Evolutionary conservation across 2,797 vertebrate genomes (phyloP).

Genomic region (Ceyx erithaca): DNA sequence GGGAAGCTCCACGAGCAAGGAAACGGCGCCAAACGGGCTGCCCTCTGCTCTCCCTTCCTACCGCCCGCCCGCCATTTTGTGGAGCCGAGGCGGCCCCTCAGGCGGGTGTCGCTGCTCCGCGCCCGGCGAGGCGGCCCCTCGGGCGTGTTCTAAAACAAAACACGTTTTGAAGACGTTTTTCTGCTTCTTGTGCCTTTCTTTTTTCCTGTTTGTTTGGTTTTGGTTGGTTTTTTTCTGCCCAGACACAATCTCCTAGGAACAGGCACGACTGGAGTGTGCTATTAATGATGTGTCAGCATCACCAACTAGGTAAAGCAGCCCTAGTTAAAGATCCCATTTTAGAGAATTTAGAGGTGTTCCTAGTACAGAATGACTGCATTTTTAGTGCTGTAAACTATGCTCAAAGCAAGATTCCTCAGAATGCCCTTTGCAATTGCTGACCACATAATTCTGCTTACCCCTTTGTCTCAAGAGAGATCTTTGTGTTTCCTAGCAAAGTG

Average conservation of each 20-base stretch:
- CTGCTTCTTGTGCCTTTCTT: background rate
- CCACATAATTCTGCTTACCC: background rate
- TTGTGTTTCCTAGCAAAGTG: background rate
- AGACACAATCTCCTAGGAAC: background rate
- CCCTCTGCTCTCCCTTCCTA: background rate
- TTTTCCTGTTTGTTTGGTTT: background rate
- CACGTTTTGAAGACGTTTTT: background rate
- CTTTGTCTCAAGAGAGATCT: background rate
- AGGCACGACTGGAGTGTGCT: background rate
- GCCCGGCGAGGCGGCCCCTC: background rate
- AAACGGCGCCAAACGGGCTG: background rate
- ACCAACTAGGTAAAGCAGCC: background rate
- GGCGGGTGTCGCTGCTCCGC: too few species aligned
- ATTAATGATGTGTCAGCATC: background rate
- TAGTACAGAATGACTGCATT: background rate
- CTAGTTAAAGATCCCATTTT: accelerated
- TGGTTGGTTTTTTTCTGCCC: background rate
- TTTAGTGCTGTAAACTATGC: background rate
- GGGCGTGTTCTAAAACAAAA: background rate
- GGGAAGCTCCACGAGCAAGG: too few species aligned
- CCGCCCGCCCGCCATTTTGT: background rate
- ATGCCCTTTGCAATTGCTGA: accelerated
- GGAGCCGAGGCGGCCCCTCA: background rate
- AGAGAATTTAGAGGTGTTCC: background rate
- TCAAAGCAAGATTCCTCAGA: background rate